phyloP scores from a whole-genome alignment of 2,888 invertebrate species.

The Eristalis pertinax region DNA sequence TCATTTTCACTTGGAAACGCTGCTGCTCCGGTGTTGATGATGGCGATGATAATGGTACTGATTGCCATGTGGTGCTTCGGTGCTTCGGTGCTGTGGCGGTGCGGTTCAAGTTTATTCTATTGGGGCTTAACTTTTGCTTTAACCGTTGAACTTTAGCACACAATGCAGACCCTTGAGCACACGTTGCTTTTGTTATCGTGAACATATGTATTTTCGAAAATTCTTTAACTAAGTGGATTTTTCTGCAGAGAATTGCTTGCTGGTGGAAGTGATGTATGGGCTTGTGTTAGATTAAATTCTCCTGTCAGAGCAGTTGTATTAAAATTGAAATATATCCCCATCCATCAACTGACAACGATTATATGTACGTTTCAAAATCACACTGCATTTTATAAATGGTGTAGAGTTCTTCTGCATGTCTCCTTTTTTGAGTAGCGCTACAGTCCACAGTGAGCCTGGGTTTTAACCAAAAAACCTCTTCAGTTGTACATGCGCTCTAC shows the following conservation, averaged over 20 bases:
- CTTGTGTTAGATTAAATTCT: too few relatives aligned
- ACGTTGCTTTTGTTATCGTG: neutral
- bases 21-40: slow-evolving; percentile 22
- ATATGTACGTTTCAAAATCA: too few relatives aligned
- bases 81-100: neutral
- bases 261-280: too few relatives aligned
- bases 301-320: too few relatives aligned
- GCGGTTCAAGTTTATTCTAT: slow-evolving; percentile 44
- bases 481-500: too few relatives aligned
- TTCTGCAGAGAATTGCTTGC: neutral
- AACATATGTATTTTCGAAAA: neutral
- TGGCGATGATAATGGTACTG: slow-evolving; percentile 50
- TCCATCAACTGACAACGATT: too few relatives aligned
- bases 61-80: slow-evolving; percentile 49
- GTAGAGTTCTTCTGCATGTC: too few relatives aligned
- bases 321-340: too few relatives aligned
- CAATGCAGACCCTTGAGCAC: slow-evolving; percentile 10
- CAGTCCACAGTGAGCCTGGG: neutral
- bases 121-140: slow-evolving; percentile 45
- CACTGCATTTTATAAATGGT: too few relatives aligned
- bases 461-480: too few relatives aligned
- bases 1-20: slow-evolving; percentile 36
- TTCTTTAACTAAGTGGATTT: slow-evolving; percentile 6
- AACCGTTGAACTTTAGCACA: slow-evolving; percentile 47
- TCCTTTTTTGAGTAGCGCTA: neutral